phyloP scores from a whole-genome alignment of 2,888 invertebrate species.

The Drosophila leonis region DNA sequence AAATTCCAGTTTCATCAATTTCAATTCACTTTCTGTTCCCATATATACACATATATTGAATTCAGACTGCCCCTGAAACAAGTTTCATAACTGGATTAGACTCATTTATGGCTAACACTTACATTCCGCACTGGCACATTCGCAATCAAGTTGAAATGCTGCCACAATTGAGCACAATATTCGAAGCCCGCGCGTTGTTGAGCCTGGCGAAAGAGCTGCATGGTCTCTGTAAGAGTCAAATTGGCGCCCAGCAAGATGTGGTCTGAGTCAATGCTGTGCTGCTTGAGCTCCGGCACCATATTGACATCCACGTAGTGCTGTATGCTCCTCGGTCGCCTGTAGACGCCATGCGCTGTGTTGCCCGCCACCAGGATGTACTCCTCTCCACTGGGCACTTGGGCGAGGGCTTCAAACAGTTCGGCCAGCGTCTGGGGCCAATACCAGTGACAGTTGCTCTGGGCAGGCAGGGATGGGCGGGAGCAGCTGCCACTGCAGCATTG shows the following conservation, averaged over 20 bases:
- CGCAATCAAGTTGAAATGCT: conserved; percentile 89
- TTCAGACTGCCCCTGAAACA: conserved; percentile 12
- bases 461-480: conserved; percentile 20
- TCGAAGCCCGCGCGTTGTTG: conserved; percentile 86
- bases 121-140: conserved; percentile 90
- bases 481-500: conserved; percentile 82
- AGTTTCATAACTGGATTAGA: conserved; percentile 39
- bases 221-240: conserved; percentile 86
- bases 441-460: conserved; percentile 63
- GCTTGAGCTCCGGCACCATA: conserved; percentile 87
- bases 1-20: not conserved
- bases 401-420: conserved; percentile 83
- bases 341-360: conserved; percentile 91
- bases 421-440: conserved; percentile 73
- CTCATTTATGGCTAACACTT: conserved; percentile 73
- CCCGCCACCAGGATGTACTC: conserved; percentile 91
- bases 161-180: conserved; percentile 86
- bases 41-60: not conserved
- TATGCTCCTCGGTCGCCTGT: conserved; percentile 75
- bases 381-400: conserved; percentile 71
- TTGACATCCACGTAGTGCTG: conserved; percentile 89
- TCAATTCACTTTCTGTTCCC: not conserved
- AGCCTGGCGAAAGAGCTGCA: conserved; percentile 84
- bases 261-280: conserved; percentile 81
- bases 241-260: conserved; percentile 81